Evolutionary conservation across 2,888 invertebrate genomes (phyloP), one percentile per base, ranked within the genome.

Genomic region (Lycophotia porphyrea): DNA sequence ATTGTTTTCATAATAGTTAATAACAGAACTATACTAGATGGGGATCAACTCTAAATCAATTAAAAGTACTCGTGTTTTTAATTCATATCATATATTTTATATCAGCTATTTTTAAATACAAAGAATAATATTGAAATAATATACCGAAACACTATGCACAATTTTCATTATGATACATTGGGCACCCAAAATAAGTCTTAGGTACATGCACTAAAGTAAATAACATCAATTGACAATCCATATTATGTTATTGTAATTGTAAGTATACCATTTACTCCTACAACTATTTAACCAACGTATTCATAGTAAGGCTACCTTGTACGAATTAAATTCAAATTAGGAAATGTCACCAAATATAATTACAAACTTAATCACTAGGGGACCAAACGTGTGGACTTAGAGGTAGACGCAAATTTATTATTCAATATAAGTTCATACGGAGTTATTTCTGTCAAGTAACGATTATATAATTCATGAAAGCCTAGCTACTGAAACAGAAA

Each of bases 81-180:
- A 76, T 85, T 87, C 66, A 80, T 85, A 80, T 85, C 18, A 87
- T 87, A 74, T 85, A 85, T 82, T 87, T 61, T 74, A 60, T 72
- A 87, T 87, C 60, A 75, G 49, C 68, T 82, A 76, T 77, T 77
- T 79, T 82, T 63, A 82, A 75, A 84, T 78, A 82, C 63, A 75
- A 61, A 67, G 39, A 77, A 76, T 80, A 71, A 80, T 78, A 77
- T 77, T 74, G 58, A 77, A 85, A 85, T 85, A 85, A 78, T 85
- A 78, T 78, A 73, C 74, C 67, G 69, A 80, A 74, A 77, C 78
- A 72, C 75, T 81, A 64, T 63, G 67, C 63, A 76, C 70, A 84
- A 73, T 79, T 71, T 78, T 64, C 75, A 80, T 76, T 70, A 87
- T 81, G 63, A 79, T 73, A 80, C 67, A 78, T 71, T 69, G 68